Conservation (phyloP, 2,797 vertebrate genomes). For the Acanthiza pusilla region DNA sequence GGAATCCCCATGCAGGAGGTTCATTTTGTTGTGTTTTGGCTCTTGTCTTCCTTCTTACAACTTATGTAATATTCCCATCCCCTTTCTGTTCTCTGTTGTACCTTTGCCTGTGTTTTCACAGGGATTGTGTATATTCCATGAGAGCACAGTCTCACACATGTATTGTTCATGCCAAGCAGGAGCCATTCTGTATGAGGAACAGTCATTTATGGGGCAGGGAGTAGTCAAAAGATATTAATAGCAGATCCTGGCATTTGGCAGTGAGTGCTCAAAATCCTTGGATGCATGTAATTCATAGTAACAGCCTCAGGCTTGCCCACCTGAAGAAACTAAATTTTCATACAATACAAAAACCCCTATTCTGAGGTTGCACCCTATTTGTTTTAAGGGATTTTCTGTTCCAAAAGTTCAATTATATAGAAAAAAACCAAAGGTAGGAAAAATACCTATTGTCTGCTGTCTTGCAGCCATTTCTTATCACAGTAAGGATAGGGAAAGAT, state of each 20-base stretch:
- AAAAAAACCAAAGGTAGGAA: not conserved
- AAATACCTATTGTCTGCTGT: not conserved
- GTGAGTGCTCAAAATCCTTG: not conserved
- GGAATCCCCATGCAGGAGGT: fast-evolving
- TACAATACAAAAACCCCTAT: not conserved
- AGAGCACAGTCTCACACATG: not conserved
- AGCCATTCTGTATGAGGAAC: not conserved
- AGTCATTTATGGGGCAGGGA: not conserved
- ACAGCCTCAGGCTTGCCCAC: not conserved
- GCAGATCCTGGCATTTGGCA: not conserved
- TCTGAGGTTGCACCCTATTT: not conserved
- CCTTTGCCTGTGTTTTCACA: not conserved
- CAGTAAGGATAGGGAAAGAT: not conserved
- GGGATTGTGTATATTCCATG: not conserved
- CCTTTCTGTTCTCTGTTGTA: not conserved
- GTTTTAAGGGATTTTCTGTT: not conserved
- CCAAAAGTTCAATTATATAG: not conserved
- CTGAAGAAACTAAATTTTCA: not conserved
- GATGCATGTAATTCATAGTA: not conserved
- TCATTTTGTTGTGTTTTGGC: not conserved
- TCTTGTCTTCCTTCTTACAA: not conserved
- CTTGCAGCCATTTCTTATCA: not conserved
- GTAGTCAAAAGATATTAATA: not conserved
- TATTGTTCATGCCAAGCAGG: not conserved
- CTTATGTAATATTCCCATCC: not conserved